A percentile compares a stretch with the other conserved stretches of the same genome.
Evolutionary conservation across 64 coral and sea anemone species (phyloP).

Genomic region (Montipora efflorescens): DNA sequence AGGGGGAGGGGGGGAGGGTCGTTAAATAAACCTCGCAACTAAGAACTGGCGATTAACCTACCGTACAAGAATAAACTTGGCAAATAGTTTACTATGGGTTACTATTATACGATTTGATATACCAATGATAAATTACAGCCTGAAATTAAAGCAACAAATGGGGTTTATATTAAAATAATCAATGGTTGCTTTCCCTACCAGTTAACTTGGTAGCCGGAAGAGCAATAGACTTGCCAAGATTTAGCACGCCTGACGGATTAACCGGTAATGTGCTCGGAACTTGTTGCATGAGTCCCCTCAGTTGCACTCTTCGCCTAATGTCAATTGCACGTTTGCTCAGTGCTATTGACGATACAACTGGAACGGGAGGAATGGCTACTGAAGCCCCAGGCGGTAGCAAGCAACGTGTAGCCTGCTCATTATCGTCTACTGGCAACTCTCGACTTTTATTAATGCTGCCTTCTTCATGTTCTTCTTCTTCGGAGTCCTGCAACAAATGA

Average conservation of each 20-base stretch:
- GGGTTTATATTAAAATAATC: neutral
- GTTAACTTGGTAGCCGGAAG: neutral
- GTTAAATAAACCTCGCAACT: too few species aligned
- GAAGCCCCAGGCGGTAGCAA: neutral
- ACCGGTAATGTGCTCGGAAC: neutral
- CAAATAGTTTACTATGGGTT: too few species aligned
- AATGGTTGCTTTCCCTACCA: neutral
- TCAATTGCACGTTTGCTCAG: neutral
- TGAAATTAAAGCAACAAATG: too few species aligned
- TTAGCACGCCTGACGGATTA: neutral
- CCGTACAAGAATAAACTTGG: too few species aligned
- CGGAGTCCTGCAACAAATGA: neutral
- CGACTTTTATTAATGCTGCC: neutral
- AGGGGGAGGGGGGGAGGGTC: too few species aligned
- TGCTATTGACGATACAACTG: neutral
- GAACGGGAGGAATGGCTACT: neutral
- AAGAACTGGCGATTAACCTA: too few species aligned
- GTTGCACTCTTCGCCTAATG: neutral
- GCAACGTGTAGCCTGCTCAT: neutral
- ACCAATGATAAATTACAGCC: too few species aligned
- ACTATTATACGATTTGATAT: too few species aligned
- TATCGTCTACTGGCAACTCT: neutral
- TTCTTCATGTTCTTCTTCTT: neutral
- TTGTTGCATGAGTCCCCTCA: neutral
- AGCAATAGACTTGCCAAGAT: slow-evolving; percentile 6